phyloP scores from a whole-genome alignment of 2,113 vertebrate genomes.

The Anarhynchus alexandrinus region DNA sequence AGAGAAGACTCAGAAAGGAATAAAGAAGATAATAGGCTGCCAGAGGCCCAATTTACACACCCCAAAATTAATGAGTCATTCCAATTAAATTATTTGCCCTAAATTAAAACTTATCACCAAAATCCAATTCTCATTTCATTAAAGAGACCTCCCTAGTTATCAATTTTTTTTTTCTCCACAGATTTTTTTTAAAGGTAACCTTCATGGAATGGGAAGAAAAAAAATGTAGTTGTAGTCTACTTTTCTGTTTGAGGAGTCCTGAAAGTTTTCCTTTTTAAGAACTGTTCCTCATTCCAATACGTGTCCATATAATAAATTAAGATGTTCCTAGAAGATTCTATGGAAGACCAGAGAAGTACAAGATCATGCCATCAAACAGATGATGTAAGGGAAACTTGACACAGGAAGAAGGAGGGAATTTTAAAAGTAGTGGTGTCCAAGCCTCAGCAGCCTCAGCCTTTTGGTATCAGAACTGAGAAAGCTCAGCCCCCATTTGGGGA shows the following conservation, averaged over 20 bases:
- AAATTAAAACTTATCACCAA: slow-evolving; percentile 51
- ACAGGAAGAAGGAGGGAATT: background rate
- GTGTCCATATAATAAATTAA: background rate
- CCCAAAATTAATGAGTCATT: slow-evolving; percentile 54
- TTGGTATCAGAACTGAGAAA: background rate
- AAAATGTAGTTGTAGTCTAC: background rate
- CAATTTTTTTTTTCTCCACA: background rate
- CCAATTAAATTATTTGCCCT: slow-evolving; percentile 63
- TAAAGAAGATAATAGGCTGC: slow-evolving; percentile 33
- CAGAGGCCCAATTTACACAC: slow-evolving; percentile 13
- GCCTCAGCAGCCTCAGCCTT: background rate
- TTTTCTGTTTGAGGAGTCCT: background rate
- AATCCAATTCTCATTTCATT: slow-evolving; percentile 48
- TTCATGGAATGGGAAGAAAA: background rate
- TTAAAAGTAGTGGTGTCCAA: background rate
- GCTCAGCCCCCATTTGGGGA: background rate
- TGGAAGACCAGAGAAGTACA: background rate
- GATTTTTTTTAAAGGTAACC: slow-evolving; percentile 4
- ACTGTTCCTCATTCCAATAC: background rate
- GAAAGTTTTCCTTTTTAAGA: background rate
- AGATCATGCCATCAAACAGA: background rate
- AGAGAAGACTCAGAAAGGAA: background rate
- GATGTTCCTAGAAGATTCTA: background rate
- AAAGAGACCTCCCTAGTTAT: slow-evolving; percentile 31
- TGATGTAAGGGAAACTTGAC: background rate